Conservation (phyloP, 2,888 invertebrate species). For the Epinotia demarniana region DNA sequence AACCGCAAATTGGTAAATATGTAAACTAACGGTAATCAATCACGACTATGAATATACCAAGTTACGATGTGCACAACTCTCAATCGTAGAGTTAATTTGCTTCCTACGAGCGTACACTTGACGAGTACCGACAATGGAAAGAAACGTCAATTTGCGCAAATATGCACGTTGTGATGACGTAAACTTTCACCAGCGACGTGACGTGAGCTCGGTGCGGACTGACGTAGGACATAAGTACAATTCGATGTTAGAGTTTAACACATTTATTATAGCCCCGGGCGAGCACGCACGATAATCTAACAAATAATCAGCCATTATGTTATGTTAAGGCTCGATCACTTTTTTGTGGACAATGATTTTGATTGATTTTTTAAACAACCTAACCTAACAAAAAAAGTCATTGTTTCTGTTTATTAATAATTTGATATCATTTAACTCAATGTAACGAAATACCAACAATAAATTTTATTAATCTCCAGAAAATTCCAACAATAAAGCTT, state of each 20-base stretch:
- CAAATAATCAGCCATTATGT: conserved; percentile 35
- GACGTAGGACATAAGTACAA: conserved; percentile 33
- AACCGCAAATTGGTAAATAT: not conserved
- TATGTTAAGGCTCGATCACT: conserved; percentile 23
- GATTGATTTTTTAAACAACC: not conserved
- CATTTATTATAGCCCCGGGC: conserved; percentile 37
- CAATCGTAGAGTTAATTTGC: conserved; percentile 51
- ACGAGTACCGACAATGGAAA: conserved; percentile 50
- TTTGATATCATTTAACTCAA: too few species aligned
- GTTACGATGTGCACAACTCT: conserved; percentile 36
- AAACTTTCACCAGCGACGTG: conserved; percentile 60
- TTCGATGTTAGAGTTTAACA: conserved; percentile 37
- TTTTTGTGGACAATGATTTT: not conserved
- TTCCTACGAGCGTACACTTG: conserved; percentile 32
- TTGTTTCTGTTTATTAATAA: too few species aligned
- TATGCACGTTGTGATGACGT: conserved; percentile 63
- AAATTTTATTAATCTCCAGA: too few species aligned
- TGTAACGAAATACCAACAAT: too few species aligned
- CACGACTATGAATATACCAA: conserved; percentile 3
- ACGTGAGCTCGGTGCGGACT: conserved; percentile 25
- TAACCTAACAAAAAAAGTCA: too few species aligned
- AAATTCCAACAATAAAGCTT: too few species aligned
- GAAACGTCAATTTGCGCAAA: conserved; percentile 62
- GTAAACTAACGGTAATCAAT: not conserved
- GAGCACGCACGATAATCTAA: conserved; percentile 31